These are phyloP conservation scores for Gymnarchus niloticus DNA, from an alignment of 2,113 vertebrate genomes.

Conservation along the genomic window DNA sequence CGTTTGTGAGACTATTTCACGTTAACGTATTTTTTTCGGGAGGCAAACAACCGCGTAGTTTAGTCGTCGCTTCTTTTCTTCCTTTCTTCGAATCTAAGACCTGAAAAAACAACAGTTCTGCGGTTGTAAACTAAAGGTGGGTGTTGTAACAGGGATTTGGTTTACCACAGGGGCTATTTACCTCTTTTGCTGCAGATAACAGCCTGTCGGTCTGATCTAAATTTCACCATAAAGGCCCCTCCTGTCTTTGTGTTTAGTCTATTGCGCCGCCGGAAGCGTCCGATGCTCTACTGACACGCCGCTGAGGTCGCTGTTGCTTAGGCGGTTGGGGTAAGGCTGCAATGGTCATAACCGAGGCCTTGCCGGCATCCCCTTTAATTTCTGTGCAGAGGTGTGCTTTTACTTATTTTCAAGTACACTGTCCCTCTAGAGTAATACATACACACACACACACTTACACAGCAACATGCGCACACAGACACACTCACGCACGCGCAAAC, in stretches of 20 bases:
- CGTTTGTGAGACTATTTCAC: background rate
- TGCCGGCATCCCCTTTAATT: slow-evolving; percentile 65
- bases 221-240: slow-evolving; percentile 66
- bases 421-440: no score
- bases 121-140: slow-evolving; percentile 61
- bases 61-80: background rate
- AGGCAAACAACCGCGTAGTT: background rate
- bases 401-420: slow-evolving; percentile 41
- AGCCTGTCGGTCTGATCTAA: slow-evolving; percentile 64
- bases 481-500: background rate
- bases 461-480: background rate
- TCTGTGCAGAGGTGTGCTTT: slow-evolving; percentile 44
- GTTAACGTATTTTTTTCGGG: background rate
- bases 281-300: slow-evolving; percentile 44
- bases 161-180: slow-evolving; percentile 67
- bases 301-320: slow-evolving; percentile 67
- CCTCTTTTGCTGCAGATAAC: slow-evolving; percentile 63
- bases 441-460: background rate
- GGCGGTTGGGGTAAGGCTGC: slow-evolving; percentile 69
- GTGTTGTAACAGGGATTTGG: slow-evolving; percentile 51
- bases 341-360: slow-evolving; percentile 96
- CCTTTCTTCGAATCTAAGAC: background rate
- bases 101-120: slow-evolving; percentile 41
- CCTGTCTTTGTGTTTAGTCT: slow-evolving; percentile 56
- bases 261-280: slow-evolving; percentile 59